Evolutionary conservation across 1,140 invertebrate species (phyloP).

Genomic region (Aphis craccivora): DNA sequence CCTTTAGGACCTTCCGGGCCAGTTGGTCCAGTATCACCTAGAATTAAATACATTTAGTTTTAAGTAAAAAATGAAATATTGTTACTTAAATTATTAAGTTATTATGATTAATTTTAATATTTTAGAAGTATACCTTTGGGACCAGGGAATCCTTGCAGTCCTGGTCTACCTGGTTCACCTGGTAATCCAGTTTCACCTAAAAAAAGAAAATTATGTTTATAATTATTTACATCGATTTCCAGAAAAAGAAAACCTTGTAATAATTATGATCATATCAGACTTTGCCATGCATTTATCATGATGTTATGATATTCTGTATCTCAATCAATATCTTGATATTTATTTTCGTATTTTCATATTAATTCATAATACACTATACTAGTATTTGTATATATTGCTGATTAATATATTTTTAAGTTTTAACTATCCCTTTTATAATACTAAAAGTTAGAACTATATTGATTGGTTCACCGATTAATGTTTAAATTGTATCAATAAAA

Average conservation of each 20-base stretch:
- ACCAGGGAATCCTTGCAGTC: slow-evolving; percentile 75
- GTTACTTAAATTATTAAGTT: no score
- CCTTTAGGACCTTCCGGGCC: slow-evolving; percentile 75
- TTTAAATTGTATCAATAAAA: background rate
- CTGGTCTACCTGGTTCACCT: slow-evolving; percentile 69
- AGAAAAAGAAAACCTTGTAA: no score
- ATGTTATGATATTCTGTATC: background rate
- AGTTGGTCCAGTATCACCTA: slow-evolving; percentile 68
- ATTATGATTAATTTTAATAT: background rate
- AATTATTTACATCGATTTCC: background rate
- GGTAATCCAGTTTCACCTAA: slow-evolving; percentile 60
- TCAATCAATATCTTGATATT: background rate
- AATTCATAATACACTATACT: background rate
- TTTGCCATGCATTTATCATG: background rate
- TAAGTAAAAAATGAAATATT: background rate
- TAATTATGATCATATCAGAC: no score
- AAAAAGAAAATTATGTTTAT: background rate
- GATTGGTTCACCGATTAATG: background rate
- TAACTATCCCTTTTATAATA: background rate
- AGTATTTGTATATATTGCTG: background rate
- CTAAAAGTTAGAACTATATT: background rate
- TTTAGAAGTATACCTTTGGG: slow-evolving; percentile 68
- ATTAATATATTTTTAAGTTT: background rate
- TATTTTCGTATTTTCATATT: background rate
- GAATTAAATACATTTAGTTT: background rate